These are phyloP conservation scores for Palloptera scutellata DNA, from an alignment of 2,888 invertebrate genomes.

Conservation along the genomic window DNA sequence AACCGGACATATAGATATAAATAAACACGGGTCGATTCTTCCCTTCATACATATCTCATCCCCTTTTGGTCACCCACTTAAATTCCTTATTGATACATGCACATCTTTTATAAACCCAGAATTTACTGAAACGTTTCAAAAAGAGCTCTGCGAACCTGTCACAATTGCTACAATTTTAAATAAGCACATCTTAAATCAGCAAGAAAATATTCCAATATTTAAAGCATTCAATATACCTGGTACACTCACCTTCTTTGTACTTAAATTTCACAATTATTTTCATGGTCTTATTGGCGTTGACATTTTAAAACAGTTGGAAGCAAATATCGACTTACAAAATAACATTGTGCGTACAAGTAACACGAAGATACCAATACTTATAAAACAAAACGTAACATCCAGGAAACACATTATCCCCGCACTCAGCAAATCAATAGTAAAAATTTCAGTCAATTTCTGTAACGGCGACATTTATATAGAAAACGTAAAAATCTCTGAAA, in stretches of 20 bases:
- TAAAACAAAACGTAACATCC: constrained; percentile 30
- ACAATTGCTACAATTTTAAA: too few relatives aligned
- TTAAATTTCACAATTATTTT: too few relatives aligned
- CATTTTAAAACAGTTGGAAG: not conserved
- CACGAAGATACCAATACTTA: constrained; percentile 10
- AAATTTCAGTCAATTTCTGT: constrained; percentile 32
- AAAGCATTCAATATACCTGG: too few relatives aligned
- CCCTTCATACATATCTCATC: constrained; percentile 27
- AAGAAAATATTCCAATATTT: too few relatives aligned
- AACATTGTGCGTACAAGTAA: not conserved
- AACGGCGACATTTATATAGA: constrained; percentile 29
- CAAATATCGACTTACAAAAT: not conserved
- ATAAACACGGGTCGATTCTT: constrained; percentile 27
- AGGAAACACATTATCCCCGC: constrained; percentile 27
- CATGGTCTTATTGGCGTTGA: constrained; percentile 21
- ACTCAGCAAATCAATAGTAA: constrained; percentile 23
- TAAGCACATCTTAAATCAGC: too few relatives aligned
- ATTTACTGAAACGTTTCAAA: too few relatives aligned
- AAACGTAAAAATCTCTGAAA: constrained; percentile 15
- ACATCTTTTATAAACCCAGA: too few relatives aligned
- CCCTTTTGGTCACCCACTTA: too few relatives aligned
- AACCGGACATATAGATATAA: constrained; percentile 38
- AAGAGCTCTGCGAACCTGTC: too few relatives aligned
- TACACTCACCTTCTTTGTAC: too few relatives aligned
- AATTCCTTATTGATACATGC: too few relatives aligned